These are phyloP conservation scores for Heliconius hermathena DNA, from an alignment of 1,140 invertebrate genomes.

Conservation along the genomic window DNA sequence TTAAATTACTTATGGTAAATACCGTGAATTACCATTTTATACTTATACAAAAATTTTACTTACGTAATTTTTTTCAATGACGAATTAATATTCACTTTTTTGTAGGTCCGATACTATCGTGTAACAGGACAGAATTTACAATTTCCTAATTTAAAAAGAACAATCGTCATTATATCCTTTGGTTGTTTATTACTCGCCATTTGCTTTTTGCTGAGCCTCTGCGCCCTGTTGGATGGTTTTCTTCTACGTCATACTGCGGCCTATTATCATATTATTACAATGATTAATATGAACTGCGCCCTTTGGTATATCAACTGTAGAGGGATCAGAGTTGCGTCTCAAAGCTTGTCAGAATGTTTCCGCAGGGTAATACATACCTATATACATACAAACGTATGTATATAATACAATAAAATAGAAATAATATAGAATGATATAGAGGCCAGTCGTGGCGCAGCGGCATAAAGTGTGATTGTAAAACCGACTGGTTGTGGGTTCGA, in stretches of 20 bases:
- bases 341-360: slow-evolving; percentile 79
- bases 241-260: slow-evolving; percentile 83
- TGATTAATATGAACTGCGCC: slow-evolving; percentile 86
- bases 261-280: slow-evolving; percentile 84
- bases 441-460: too few relatives aligned
- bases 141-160: slow-evolving; percentile 82
- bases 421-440: background rate
- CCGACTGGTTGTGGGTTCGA: too few relatives aligned
- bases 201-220: slow-evolving; percentile 82
- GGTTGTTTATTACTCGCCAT: slow-evolving; percentile 83
- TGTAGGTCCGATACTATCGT: slow-evolving; percentile 79
- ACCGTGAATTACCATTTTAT: too few relatives aligned
- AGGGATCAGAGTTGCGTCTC: slow-evolving; percentile 83
- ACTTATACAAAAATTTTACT: too few relatives aligned
- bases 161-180: slow-evolving; percentile 82
- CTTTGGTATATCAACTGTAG: slow-evolving; percentile 85
- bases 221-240: slow-evolving; percentile 83
- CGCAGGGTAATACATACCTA: slow-evolving; percentile 62
- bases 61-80: too few relatives aligned
- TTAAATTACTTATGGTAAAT: too few relatives aligned
- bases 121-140: slow-evolving; percentile 82
- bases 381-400: slow-evolving; percentile 28
- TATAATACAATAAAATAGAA: too few relatives aligned
- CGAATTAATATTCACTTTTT: slow-evolving; percentile 10
- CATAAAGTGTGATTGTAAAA: too few relatives aligned